These are phyloP conservation scores for Chelmon rostratus DNA, from an alignment of 2,797 vertebrate genomes.

Conservation along the genomic window DNA sequence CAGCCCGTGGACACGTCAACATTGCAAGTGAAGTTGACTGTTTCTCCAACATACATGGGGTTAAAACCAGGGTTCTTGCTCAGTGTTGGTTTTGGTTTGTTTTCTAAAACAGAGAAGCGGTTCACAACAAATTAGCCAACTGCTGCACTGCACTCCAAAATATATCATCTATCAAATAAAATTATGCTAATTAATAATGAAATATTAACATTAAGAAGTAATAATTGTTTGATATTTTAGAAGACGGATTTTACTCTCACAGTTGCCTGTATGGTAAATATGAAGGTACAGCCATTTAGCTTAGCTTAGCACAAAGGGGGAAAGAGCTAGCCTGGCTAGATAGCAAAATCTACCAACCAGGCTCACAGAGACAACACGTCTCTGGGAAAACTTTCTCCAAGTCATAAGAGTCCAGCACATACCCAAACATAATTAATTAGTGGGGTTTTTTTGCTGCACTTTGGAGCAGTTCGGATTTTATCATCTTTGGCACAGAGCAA, in stretches of 20 bases:
- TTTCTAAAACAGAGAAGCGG: slow-evolving; percentile 45
- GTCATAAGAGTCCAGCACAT: too few species aligned
- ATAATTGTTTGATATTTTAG: neutral
- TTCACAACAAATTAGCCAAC: neutral
- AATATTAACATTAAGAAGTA: neutral
- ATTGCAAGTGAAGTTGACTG: slow-evolving; percentile 52
- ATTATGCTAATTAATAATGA: too few species aligned
- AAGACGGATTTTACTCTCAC: too few species aligned
- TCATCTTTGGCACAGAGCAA: neutral
- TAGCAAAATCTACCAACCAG: too few species aligned
- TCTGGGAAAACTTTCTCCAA: too few species aligned
- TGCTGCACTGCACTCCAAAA: neutral
- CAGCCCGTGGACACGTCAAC: slow-evolving; percentile 54
- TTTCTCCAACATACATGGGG: slow-evolving; percentile 69
- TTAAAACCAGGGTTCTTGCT: slow-evolving; percentile 20
- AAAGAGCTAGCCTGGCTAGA: too few species aligned
- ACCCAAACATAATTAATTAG: too few species aligned
- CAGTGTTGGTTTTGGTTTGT: slow-evolving; percentile 38
- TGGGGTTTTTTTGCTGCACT: neutral
- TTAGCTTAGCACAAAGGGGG: too few species aligned
- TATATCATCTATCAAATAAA: too few species aligned
- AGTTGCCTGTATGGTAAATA: too few species aligned
- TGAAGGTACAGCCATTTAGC: too few species aligned
- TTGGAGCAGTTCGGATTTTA: neutral
- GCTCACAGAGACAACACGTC: too few species aligned